Evolutionary conservation across 2,888 invertebrate species (phyloP).

Genomic region (Crocallis elinguaria): DNA sequence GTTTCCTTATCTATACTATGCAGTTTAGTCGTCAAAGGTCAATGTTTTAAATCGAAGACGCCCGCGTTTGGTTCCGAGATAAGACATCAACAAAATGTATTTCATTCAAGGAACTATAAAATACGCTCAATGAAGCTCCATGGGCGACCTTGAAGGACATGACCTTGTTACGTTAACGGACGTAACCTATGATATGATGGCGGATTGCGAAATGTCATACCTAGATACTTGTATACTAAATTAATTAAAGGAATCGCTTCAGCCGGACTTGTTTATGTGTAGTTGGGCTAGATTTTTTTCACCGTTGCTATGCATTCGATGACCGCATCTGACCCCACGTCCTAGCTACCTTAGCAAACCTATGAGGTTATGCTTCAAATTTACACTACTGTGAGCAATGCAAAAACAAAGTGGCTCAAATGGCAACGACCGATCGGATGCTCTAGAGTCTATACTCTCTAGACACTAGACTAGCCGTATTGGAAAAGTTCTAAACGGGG

Average conservation of each 20-base stretch:
- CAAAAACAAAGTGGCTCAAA: not conserved
- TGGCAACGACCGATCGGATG: not conserved
- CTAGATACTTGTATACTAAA: not conserved
- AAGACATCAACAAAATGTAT: conserved; percentile 3
- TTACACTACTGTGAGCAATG: not conserved
- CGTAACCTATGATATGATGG: conserved; percentile 20
- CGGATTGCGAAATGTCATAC: conserved; percentile 17
- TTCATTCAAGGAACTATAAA: conserved; percentile 28
- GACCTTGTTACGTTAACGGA: conserved; percentile 34
- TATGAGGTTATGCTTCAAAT: not conserved
- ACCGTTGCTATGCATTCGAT: not conserved
- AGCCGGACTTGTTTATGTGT: not conserved
- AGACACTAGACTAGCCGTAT: conserved; percentile 6
- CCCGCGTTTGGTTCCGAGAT: conserved; percentile 9
- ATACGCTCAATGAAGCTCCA: conserved; percentile 25
- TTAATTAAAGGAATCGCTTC: not conserved
- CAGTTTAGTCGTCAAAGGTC: not conserved
- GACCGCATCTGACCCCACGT: not conserved
- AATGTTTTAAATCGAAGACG: not conserved
- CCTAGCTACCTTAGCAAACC: not conserved
- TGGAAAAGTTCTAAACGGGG: conserved; percentile 46
- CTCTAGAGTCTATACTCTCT: not conserved
- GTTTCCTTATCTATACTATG: not conserved
- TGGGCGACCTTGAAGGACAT: conserved; percentile 39
- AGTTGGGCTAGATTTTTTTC: not conserved